Conservation (phyloP, 2,888 invertebrate genomes). For the Brachyptera risi region DNA sequence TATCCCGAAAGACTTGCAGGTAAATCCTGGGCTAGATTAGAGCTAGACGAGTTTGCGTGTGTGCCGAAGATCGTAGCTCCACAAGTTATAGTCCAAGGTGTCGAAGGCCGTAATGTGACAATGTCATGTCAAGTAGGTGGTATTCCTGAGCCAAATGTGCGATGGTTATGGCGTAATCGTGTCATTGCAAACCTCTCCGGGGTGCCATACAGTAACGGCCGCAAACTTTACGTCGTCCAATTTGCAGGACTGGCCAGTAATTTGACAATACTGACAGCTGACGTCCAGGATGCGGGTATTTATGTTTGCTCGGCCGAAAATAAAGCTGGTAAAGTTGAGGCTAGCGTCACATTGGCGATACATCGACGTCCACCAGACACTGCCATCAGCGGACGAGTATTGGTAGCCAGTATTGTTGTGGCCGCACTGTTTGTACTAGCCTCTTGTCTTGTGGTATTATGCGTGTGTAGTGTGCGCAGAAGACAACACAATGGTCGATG, state of each 20-base stretch:
- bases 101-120: slow-evolving; percentile 69
- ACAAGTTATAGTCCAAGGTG: slow-evolving; percentile 57
- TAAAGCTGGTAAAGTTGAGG: slow-evolving; percentile 71
- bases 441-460: slow-evolving; percentile 62
- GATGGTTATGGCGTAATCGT: slow-evolving; percentile 68
- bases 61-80: slow-evolving; percentile 63
- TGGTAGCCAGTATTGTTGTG: slow-evolving; percentile 65
- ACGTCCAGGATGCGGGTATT: slow-evolving; percentile 69
- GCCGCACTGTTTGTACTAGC: slow-evolving; percentile 63
- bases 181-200: slow-evolving; percentile 61
- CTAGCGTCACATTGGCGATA: slow-evolving; percentile 67
- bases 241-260: slow-evolving; percentile 65
- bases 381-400: slow-evolving; percentile 55
- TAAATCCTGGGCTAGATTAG: slow-evolving; percentile 70
- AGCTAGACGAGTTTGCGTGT: slow-evolving; percentile 76
- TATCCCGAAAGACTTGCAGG: slow-evolving; percentile 59
- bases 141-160: slow-evolving; percentile 66
- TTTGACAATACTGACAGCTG: slow-evolving; percentile 67
- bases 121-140: slow-evolving; percentile 67
- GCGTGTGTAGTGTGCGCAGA: slow-evolving; percentile 57
- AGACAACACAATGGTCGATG: slow-evolving; percentile 55
- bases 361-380: slow-evolving; percentile 42
- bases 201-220: slow-evolving; percentile 30
- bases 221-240: slow-evolving; percentile 52
- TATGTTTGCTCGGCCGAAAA: slow-evolving; percentile 78